phyloP scores from a whole-genome alignment of 2,113 vertebrate genomes.

The Zosterops lateralis region DNA sequence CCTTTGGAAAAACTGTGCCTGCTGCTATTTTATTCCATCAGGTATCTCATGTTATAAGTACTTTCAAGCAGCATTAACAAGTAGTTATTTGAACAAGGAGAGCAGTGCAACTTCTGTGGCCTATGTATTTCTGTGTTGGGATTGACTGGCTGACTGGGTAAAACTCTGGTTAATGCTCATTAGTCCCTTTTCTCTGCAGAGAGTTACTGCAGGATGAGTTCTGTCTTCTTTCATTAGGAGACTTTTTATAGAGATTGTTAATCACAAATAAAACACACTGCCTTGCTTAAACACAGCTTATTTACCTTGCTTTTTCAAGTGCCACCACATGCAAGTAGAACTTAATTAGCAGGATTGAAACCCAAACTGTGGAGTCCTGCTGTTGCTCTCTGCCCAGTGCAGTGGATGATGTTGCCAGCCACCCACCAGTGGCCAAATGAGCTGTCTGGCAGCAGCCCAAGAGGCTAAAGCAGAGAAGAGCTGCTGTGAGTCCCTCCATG shows the following conservation, averaged over 20 bases:
- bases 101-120: not conserved
- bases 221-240: not conserved
- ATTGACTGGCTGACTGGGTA: not conserved
- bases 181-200: not conserved
- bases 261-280: not conserved
- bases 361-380: accelerated
- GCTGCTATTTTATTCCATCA: not conserved
- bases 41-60: not conserved
- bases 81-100: not conserved
- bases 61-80: not conserved
- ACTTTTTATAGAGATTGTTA: not conserved
- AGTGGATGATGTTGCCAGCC: not conserved
- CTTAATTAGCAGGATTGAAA: not conserved
- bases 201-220: not conserved
- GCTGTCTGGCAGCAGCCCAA: not conserved
- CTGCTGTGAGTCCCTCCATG: not conserved
- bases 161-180: not conserved
- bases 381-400: not conserved
- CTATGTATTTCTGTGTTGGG: not conserved
- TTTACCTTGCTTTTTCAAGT: not conserved
- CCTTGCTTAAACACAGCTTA: not conserved
- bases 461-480: not conserved
- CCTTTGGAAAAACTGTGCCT: not conserved
- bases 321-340: not conserved
- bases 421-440: not conserved